Evolutionary conservation across 2,888 invertebrate species (phyloP).

Genomic region (Caenorhabditis sp.): DNA sequence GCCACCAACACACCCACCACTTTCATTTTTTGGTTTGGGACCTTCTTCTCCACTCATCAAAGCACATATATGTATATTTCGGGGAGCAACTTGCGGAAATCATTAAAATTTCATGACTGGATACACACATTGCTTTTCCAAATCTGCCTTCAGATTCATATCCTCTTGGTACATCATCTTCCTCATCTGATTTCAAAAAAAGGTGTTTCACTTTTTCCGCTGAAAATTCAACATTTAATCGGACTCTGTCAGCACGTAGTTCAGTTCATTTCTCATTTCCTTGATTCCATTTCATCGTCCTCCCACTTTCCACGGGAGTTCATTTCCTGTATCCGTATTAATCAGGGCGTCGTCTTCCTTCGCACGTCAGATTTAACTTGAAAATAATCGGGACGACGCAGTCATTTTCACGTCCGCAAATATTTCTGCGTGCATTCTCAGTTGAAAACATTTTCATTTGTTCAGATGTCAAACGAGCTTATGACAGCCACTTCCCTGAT

Average conservation of each 20-base stretch:
- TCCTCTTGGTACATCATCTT: constrained; percentile 7
- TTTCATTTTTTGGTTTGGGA: constrained; percentile 17
- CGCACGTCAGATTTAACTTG: constrained; percentile 25
- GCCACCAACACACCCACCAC: constrained; percentile 8
- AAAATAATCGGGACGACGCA: neutral
- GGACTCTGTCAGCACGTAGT: no score
- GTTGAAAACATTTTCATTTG: neutral
- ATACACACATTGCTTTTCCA: constrained; percentile 23
- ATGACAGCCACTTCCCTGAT: constrained; percentile 34
- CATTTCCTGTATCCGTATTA: constrained; percentile 27
- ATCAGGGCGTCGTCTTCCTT: constrained; percentile 21
- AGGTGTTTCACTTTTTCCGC: constrained; percentile 2
- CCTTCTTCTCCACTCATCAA: constrained; percentile 3
- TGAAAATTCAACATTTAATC: neutral
- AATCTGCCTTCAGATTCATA: constrained; percentile 20
- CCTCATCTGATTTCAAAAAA: constrained; percentile 12
- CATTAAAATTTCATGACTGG: constrained; percentile 59
- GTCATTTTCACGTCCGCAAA: neutral
- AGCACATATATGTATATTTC: constrained; percentile 7
- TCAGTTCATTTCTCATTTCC: constrained; percentile 29
- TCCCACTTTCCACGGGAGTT: constrained; percentile 6
- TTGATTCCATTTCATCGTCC: neutral
- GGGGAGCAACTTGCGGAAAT: constrained; percentile 10
- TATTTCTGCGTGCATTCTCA: neutral
- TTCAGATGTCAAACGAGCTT: constrained; percentile 46